Base-by-base conservation (phyloP, 2,113 vertebrate genomes). In the Cromileptes altivelis region DNA sequence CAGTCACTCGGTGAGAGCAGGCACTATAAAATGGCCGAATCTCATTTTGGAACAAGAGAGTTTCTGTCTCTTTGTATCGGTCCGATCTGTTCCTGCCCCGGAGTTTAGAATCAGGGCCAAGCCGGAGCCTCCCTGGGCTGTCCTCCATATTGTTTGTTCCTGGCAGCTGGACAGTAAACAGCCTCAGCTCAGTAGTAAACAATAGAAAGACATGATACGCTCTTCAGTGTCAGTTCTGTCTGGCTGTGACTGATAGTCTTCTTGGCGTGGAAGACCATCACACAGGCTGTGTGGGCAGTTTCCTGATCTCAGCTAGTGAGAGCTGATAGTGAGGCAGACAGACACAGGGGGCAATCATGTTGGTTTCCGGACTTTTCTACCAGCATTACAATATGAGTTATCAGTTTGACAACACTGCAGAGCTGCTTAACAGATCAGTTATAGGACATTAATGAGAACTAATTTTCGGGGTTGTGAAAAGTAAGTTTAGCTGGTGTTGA, bases 111-210 rank as follows among this genome's bases (percentile, higher is more conserved):
- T 72, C 63, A 0, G 69, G 56, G 57, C 62, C 69, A 40, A 80
- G 57, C 64, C 75, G 47, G 75, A 58, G 18, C 64, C 56, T 76
- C 70, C 14, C 57, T 8, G 73, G 77, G 72, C 63, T n/a, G 2
- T 6, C 13, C 45, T 75, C 3, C 84, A 81, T 84, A 71, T 78
- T 75, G 87, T 86, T 74, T 61, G 69, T 75, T 80, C 52, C 67
- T 86, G 84, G 87, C 72, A 56, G 0, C 23, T 18, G 61, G 63
- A 74, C 84, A 73, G 81, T 42, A 57, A 84, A 47, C 73, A 19
- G 69, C 57, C 77, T 83, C 49, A 6, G 45, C 78, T 60, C 13
- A 21, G 33, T 50, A n/a, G 75, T 80, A 81, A 78, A 87, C 85
- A 75, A 75, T 68, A 21, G 70, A 71, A 56, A 57, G 49, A 75